Base-by-base conservation (phyloP, 2,797 vertebrate species). In the Falco berigora region DNA sequence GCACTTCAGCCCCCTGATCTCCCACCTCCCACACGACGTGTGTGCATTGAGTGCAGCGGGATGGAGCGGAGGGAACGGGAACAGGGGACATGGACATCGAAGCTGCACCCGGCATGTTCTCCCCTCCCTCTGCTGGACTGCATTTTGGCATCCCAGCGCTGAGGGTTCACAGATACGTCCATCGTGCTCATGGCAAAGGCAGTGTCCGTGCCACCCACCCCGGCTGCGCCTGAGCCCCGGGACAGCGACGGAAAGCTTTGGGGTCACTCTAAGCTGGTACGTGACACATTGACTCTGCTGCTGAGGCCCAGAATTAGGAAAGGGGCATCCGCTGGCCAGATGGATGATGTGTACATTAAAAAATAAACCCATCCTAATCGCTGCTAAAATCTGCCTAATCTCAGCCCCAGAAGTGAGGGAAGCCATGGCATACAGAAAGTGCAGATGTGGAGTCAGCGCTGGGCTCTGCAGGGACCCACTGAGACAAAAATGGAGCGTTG, bases 71-170 rank as follows among this genome's bases (percentile, higher is more conserved):
- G 53, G 69, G 69, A 62, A 56, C 5, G 16, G 74, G 47, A 47
- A n/a, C 0, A 1, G 40, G 62, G 74, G 9, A 46, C 32, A 11
- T 0, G 0, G 38, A 20, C 76, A 24, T 21, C 0, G 1, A 17
- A 74, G 71, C 52, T 52, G 38, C 50, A n/a, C 8, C n/a, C 5
- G 1, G 24, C 4, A 4, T 1, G 2, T 38, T 49, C 47, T 74
- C 52, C 69, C n/a, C 38, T 66, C 32, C 40, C 64, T 52, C 30
- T 34, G 66, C 93, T 24, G 62, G 30, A 50, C 21, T 64, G n/a
- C 5, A 7, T 38, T 74, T 59, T 40, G 10, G 5, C 80, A 77
- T 30, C 86, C 72, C 10, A 9, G 69, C 78, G 11, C 3, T 3
- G 63, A 56, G 28, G 55, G 44, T 6, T 0, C 36, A 62, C 3